A percentile compares a stretch with the other conserved stretches of the same genome.
These are phyloP conservation scores for Drosophila subobscura DNA, from an alignment of 1,140 invertebrate species.

Conservation along the genomic window DNA sequence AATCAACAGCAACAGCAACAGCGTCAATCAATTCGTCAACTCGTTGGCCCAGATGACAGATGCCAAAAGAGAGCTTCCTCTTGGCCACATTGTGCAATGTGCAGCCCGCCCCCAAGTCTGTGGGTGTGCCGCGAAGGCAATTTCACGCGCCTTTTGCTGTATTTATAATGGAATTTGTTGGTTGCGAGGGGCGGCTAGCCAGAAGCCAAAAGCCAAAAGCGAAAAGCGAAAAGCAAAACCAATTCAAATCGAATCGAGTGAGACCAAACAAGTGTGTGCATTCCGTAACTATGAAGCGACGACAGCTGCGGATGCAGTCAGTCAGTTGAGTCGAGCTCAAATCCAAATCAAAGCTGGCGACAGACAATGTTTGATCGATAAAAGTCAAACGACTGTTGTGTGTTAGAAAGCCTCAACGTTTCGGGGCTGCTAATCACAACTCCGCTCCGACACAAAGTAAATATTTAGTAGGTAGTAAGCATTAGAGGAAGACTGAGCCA, in stretches of 20 bases:
- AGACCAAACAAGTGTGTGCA: slow-evolving; percentile 70
- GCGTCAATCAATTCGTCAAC: slow-evolving; percentile 33
- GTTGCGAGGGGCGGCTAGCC: slow-evolving; percentile 31
- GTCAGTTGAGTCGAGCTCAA: slow-evolving; percentile 3
- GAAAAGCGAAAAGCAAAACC: not conserved
- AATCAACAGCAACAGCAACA: slow-evolving; percentile 16
- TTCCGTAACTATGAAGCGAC: slow-evolving; percentile 76
- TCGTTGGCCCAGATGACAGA: slow-evolving; percentile 43
- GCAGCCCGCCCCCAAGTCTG: slow-evolving; percentile 7
- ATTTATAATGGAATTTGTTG: slow-evolving; percentile 54
- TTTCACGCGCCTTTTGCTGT: slow-evolving; percentile 54
- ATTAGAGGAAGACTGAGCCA: slow-evolving; percentile 2
- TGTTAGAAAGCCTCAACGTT: slow-evolving; percentile 12
- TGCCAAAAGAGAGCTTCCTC: slow-evolving; percentile 24
- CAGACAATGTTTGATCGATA: slow-evolving; percentile 53
- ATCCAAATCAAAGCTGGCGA: slow-evolving; percentile 56
- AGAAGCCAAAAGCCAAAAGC: not conserved
- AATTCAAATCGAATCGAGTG: slow-evolving; percentile 8
- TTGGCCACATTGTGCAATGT: slow-evolving; percentile 23
- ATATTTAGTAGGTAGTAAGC: slow-evolving; percentile 21
- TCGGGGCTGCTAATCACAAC: slow-evolving; percentile 30
- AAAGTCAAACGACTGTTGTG: slow-evolving; percentile 42
- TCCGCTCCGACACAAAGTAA: not conserved
- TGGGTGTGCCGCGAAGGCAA: slow-evolving; percentile 35
- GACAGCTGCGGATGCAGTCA: slow-evolving; percentile 25